Evolutionary conservation across 92 coral and sea anemone species (phyloP), one percentile per base, ranked within the genome.

Genomic region (Umimayanthus kanabou): DNA sequence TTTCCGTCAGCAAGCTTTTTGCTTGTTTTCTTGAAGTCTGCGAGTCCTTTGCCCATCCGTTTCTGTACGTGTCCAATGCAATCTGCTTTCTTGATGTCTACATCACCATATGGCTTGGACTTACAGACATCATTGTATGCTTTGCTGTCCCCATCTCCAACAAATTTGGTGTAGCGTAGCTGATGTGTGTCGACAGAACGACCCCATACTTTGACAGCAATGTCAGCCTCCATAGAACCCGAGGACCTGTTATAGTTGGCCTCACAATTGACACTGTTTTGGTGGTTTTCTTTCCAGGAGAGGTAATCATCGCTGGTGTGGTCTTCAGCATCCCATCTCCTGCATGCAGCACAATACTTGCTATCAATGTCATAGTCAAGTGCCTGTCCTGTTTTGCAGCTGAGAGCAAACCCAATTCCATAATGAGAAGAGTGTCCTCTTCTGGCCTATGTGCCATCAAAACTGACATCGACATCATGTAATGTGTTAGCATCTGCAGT

Each of bases 101-200:
- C 72, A 66, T 66, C 72, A 66, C 72, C 72, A 66, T 66, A 66
- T 67, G 73, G 73, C 73, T 20, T 67, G 73, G 73, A 67, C 73
- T 16, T 67, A n/a, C 73, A 67, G 73, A 67, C 73, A 67, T n/a
- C 73, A 67, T 80, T 80, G 50, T 28, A 80, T n/a, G 73, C 85
- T 66, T 80, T 80, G 64, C 73, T 55, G 50, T 80, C 85, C 6
- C 85, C 85, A 80, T 80, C 73, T 25, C 85, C 73, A 58, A 80
- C 85, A 80, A 61, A 80, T 29, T 29, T 80, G 5, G 85, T 58
- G 47, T 57, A 80, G 84, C 73, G 50, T 0, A 57, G 61, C 61
- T 57, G 73, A 39, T 50, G 73, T 15, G 39, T 80, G 37, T 80
- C 73, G 13, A 80, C 72, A 55, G 45, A 42, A 42, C 6, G 45